A percentile compares a stretch with the other conserved stretches of the same genome.
Evolutionary conservation across 1,140 invertebrate genomes (phyloP).

Genomic region (Anastatus disparis): DNA sequence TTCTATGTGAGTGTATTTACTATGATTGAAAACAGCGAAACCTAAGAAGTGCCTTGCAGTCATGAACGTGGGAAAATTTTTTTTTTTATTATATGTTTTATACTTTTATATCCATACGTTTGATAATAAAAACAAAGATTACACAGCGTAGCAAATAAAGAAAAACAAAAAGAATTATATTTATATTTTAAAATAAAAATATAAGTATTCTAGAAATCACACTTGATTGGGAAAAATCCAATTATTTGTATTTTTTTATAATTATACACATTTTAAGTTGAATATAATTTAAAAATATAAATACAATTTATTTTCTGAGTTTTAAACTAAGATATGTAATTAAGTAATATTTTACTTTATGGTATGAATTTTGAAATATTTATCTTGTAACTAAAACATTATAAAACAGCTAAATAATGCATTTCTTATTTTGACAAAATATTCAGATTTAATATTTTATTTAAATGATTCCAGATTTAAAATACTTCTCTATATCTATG

Average conservation of each 20-base stretch:
- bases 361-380: not conserved
- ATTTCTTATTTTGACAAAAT: not conserved
- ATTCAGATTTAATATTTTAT: constrained; percentile 27
- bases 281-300: constrained; percentile 31
- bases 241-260: constrained; percentile 41
- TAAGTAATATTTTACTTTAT: constrained; percentile 27
- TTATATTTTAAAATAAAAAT: constrained; percentile 21
- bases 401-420: too few relatives aligned
- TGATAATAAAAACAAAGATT: not conserved
- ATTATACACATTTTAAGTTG: constrained; percentile 47
- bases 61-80: constrained; percentile 20
- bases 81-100: constrained; percentile 4
- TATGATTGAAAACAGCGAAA: constrained; percentile 30
- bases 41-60: constrained; percentile 53
- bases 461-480: constrained; percentile 29
- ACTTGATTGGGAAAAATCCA: constrained; percentile 13
- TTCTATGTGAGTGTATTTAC: constrained; percentile 11
- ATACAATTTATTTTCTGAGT: constrained; percentile 36
- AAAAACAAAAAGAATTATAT: not conserved
- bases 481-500: not conserved
- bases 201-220: constrained; percentile 3
- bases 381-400: too few relatives aligned
- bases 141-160: constrained; percentile 3
- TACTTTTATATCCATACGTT: not conserved
- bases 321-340: too few relatives aligned